phyloP scores from a whole-genome alignment of 30 jellyfish, hydroid and myxozoan species.

The Catostylus mosaicus region DNA sequence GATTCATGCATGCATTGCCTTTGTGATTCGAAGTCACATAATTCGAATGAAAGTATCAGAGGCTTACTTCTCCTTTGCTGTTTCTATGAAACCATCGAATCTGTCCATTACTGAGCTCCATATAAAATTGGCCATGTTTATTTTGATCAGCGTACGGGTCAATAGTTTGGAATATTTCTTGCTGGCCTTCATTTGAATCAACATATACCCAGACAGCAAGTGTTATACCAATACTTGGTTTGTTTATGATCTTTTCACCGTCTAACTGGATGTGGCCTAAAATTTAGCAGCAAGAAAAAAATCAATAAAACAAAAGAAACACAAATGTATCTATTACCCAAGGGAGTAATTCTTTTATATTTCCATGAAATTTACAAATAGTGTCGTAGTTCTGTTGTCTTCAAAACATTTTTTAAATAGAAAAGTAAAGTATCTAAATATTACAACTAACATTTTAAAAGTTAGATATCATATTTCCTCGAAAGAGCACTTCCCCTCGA shows the following conservation, averaged over 20 bases:
- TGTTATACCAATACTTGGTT: constrained; percentile 81
- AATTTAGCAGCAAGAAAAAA: too few relatives aligned
- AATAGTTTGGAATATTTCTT: constrained; percentile 88
- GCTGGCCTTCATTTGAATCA: constrained; percentile 89
- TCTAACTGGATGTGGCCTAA: constrained; percentile 79
- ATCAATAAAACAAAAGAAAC: neutral
- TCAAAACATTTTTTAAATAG: too few relatives aligned
- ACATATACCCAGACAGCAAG: constrained; percentile 87
- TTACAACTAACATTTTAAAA: too few relatives aligned
- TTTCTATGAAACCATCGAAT: constrained; percentile 92
- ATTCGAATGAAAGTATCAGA: too few relatives aligned
- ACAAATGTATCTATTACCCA: too few relatives aligned
- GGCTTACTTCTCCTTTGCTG: constrained; percentile 87
- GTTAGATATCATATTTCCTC: too few relatives aligned
- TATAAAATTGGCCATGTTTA: constrained; percentile 92
- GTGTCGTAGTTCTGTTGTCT: too few relatives aligned
- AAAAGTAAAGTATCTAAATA: too few relatives aligned
- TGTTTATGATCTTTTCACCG: constrained; percentile 73
- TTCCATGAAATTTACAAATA: too few relatives aligned
- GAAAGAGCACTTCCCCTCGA: too few relatives aligned
- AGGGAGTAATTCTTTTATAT: neutral
- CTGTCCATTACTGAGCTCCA: constrained; percentile 87
- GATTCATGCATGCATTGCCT: too few relatives aligned
- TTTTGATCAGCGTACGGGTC: constrained; percentile 82
- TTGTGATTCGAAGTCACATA: too few relatives aligned